phyloP scores from a whole-genome alignment of 2,888 invertebrate genomes.

The Colletes collaris region DNA sequence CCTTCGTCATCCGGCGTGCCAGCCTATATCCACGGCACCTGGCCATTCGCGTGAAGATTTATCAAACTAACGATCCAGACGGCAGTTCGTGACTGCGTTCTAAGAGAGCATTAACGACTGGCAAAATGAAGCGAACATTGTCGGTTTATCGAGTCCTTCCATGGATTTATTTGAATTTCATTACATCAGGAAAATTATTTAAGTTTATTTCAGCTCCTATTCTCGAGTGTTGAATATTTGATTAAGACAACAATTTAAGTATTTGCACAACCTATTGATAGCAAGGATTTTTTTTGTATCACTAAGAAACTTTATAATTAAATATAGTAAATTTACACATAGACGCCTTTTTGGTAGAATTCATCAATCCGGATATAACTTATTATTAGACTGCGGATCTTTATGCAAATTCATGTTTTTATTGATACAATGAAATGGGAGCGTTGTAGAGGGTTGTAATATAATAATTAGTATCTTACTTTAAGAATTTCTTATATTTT shows the following conservation, averaged over 20 bases:
- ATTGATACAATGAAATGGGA: no score
- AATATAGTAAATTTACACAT: no score
- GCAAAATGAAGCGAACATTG: constrained; percentile 25
- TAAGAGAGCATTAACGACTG: constrained; percentile 33
- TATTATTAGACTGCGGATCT: no score
- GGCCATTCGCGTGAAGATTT: constrained; percentile 56
- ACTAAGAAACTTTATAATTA: no score
- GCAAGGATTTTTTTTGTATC: no score
- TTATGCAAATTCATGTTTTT: no score
- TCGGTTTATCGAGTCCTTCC: background rate
- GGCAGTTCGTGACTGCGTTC: constrained; percentile 38
- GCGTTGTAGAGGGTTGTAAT: no score
- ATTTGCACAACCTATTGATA: no score
- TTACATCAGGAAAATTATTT: background rate
- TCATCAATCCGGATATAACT: no score
- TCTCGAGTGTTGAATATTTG: background rate
- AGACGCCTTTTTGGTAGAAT: no score
- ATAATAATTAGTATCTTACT: no score
- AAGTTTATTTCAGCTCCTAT: background rate
- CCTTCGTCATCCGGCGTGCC: constrained; percentile 61
- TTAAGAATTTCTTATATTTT: no score
- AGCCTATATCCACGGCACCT: constrained; percentile 41
- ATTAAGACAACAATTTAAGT: background rate
- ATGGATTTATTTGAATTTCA: background rate
- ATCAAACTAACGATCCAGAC: constrained; percentile 62